Conservation (phyloP, 1,140 invertebrate genomes). For the Drosophila nebulosa region DNA sequence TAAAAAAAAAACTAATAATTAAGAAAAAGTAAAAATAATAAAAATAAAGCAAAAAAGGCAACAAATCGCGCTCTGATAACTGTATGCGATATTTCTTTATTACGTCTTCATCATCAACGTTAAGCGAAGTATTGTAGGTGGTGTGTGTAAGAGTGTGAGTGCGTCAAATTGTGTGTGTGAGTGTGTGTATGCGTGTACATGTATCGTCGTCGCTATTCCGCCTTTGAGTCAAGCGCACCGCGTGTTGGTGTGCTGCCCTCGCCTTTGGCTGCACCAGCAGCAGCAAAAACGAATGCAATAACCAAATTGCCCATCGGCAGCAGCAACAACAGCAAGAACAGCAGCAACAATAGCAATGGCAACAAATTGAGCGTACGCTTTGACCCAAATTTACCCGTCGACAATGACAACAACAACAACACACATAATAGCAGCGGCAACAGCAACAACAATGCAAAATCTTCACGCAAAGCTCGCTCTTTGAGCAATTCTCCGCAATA, state of each 20-base stretch:
- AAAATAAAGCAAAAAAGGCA: conserved; percentile 17
- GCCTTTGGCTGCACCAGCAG: conserved; percentile 15
- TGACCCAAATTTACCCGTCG: conserved; percentile 69
- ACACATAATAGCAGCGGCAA: conserved; percentile 19
- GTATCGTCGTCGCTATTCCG: conserved; percentile 78
- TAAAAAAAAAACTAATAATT: conserved; percentile 12
- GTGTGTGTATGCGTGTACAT: conserved; percentile 32
- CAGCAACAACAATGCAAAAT: conserved; percentile 47
- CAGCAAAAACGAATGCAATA: conserved; percentile 37
- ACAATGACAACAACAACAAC: conserved; percentile 62
- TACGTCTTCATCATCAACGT: conserved; percentile 2
- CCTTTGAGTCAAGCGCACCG: conserved; percentile 70
- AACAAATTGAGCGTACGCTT: conserved; percentile 66
- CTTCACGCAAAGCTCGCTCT: conserved; percentile 64
- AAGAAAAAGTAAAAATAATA: conserved; percentile 11
- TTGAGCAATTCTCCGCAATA: conserved; percentile 71
- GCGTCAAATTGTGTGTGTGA: conserved; percentile 6
- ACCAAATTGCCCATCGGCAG: conserved; percentile 34
- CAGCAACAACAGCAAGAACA: conserved; percentile 41
- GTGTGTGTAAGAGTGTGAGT: conserved; percentile 25
- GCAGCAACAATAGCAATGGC: conserved; percentile 39
- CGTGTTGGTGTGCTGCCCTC: conserved; percentile 62
- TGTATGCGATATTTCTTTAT: conserved; percentile 32
- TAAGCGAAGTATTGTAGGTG: not conserved
- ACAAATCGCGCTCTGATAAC: conserved; percentile 25